phyloP scores from a whole-genome alignment of 2,113 vertebrate species.

The Tachycineta bicolor region DNA sequence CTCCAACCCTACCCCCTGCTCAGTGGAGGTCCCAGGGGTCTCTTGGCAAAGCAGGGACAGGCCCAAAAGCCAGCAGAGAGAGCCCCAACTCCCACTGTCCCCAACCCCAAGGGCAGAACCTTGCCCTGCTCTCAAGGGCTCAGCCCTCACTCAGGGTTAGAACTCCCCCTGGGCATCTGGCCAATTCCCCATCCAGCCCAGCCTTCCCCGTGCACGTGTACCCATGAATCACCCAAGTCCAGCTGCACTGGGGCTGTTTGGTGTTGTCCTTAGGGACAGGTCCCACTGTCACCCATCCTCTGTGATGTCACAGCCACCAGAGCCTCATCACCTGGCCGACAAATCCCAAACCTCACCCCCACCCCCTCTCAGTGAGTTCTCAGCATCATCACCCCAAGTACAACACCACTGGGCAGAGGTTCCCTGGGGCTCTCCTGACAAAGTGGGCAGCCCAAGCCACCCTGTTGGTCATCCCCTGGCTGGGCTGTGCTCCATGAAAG shows the following conservation, averaged over 20 bases:
- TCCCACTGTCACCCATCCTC: not conserved
- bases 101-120: not conserved
- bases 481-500: not conserved
- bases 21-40: not conserved
- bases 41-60: not conserved
- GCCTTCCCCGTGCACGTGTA: not conserved
- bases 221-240: rapidly evolving
- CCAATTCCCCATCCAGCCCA: not conserved
- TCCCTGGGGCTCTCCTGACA: not conserved
- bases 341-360: not conserved
- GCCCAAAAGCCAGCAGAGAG: not conserved
- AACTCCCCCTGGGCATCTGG: not conserved
- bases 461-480: not conserved
- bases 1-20: not conserved
- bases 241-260: not conserved
- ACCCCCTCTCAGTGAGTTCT: not conserved
- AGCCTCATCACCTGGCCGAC: not conserved
- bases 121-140: no score
- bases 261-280: not conserved
- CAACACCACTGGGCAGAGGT: not conserved
- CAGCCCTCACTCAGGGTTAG: not conserved
- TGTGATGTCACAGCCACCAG: not conserved
- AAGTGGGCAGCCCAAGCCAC: not conserved
- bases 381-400: not conserved
- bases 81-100: not conserved